Base-by-base conservation (phyloP, 2,113 vertebrate genomes). In the Collichthys lucidus region DNA sequence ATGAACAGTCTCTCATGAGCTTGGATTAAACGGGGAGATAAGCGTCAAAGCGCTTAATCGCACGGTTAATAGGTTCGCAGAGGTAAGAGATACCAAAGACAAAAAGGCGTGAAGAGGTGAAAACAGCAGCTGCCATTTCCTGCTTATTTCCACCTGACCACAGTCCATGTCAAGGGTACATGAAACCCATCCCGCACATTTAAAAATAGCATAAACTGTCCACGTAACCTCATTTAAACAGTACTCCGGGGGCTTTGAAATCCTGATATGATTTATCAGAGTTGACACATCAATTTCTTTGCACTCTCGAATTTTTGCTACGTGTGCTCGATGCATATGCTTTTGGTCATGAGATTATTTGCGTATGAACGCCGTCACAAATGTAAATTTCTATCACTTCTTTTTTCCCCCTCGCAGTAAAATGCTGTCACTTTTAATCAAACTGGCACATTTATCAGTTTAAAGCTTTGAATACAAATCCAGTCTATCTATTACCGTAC, bases 271-370 rank as follows among this genome's bases (percentile, higher is more conserved):
- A 91, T 86, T 80, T 81, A 86, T 89, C 63, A 72, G 59, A 82
- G 42, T 78, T 89, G 88, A 89, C 86, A 63, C 65, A 61, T 89
- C 70, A 50, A 56, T 86, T 92, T 84, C 47, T 79, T 64, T 84
- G 77, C 42, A 20, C 71, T 85, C 57, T 26, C n/a, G 83, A 49
- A 71, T 78, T 69, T 40, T 44, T 53, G 42, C 75, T 68, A 55
- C 65, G 52, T 67, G n/a, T 50, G 62, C 62, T 74, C 1, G 11
- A 53, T 63, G 11, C 55, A 56, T 68, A 22, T 76, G 72, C 61
- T 84, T 80, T 52, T 70, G 80, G 66, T 84, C 60, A 57, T 86
- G 72, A 80, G 80, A 80, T 80, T 71, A 74, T 77, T 67, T 81
- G 67, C 72, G 29, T 22, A 42, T 72, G 15, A 72, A 60, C 4